A percentile compares a stretch with the other conserved stretches of the same genome.
phyloP scores from a whole-genome alignment of 2,888 invertebrate species.

The Macrosoma leucophasiata region DNA sequence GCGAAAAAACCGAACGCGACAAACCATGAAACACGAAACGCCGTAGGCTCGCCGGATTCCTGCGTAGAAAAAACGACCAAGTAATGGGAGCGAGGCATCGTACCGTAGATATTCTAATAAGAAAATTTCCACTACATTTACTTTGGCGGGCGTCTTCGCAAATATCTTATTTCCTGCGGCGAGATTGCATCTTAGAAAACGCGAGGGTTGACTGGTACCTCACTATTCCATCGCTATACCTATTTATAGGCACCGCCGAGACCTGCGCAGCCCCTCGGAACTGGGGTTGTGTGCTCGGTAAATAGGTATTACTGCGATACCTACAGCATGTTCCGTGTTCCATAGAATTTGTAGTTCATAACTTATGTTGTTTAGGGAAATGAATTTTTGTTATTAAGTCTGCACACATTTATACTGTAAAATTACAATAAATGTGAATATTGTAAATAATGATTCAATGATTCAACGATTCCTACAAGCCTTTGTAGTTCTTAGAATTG shows the following conservation, averaged over 20 bases:
- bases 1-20: conserved; percentile 37
- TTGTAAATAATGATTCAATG: too few relatives aligned
- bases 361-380: too few relatives aligned
- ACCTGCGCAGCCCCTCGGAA: conserved; percentile 24
- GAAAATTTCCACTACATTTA: conserved; percentile 78
- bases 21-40: conserved; percentile 49
- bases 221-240: conserved; percentile 46
- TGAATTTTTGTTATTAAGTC: too few relatives aligned
- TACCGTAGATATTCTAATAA: conserved; percentile 76
- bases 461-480: too few relatives aligned
- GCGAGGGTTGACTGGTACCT: conserved; percentile 66
- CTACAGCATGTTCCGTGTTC: neutral
- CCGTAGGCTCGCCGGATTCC: conserved; percentile 53
- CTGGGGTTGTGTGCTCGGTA: too few relatives aligned
- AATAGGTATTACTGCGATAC: too few relatives aligned
- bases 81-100: conserved; percentile 67
- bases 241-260: conserved; percentile 9
- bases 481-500: too few relatives aligned
- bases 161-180: conserved; percentile 77
- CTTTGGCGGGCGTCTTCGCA: conserved; percentile 72
- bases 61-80: conserved; percentile 61
- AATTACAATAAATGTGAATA: too few relatives aligned
- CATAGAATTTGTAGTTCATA: too few relatives aligned
- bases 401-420: too few relatives aligned
- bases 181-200: conserved; percentile 77